Evolutionary conservation across 2,797 vertebrate genomes (phyloP), one percentile per base, ranked within the genome.

Genomic region (Podarcis lilfordi): DNA sequence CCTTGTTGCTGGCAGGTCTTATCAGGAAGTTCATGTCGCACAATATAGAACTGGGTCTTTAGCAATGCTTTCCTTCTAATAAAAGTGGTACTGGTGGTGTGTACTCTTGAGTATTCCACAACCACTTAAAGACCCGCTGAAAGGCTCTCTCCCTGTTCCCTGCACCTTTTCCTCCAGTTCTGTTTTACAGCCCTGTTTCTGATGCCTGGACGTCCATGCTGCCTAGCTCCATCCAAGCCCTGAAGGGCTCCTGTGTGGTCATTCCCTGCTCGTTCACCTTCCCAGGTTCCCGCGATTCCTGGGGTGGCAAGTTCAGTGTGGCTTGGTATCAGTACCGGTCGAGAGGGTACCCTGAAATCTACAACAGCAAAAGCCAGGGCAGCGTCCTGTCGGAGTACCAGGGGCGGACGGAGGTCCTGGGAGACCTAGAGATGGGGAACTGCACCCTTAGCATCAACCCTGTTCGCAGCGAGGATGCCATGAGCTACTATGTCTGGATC

Each of bases 221-320:
- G 86, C 97, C 97, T 0, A 95, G 86, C 13, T 92, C 59, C 7
- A 95, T 98, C 77, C 89, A 81, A 6, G 97, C 96, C 11, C 78
- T 97, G 72, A 91, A 83, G 66, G 97, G 97, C 75, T 97, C 97
- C 37, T 98, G 98, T 3, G 96, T 97, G 82, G 93, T 98, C 90
- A 95, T 98, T 71, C 97, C 97, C 76, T 98, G 98, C 94, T 96
- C 97, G 3, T 98, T 97, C 92, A 86, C 90, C 0, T 94, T 89
- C 69, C 85, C 29, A 2, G 64, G 32, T 85, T 43, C 74, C 92
- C 80, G 68, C 25, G 88, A 59, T 84, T 79, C 84, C 86, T 59
- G 69, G 86, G 77, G 23, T 0, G 45, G n/a, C 29, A 97, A 84
- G 93, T 96, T 0, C 92, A 97, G 59, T 88, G 94, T 85, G 21